Percentiles rank a stretch among this genome's conserved stretches.
Conservation (phyloP, 2,888 invertebrate genomes). For the Philaethria dido region DNA sequence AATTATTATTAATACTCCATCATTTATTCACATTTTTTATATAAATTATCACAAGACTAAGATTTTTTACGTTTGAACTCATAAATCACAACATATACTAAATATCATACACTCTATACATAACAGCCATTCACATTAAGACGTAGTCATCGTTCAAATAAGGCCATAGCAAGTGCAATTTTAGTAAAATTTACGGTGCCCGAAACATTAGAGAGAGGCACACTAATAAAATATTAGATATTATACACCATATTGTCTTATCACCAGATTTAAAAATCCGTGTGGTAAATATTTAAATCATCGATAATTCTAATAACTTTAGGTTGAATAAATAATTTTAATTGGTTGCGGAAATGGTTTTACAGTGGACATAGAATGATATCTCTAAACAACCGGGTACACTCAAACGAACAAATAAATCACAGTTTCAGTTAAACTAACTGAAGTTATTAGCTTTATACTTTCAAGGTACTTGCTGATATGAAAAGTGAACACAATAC, state of each 20-base stretch:
- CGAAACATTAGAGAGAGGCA: conserved; percentile 54
- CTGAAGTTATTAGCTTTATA: conserved; percentile 36
- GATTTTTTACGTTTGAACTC: conserved; percentile 78
- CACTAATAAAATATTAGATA: conserved; percentile 58
- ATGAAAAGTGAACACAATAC: conserved; percentile 52
- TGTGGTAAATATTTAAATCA: conserved; percentile 45
- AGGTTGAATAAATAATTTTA: conserved; percentile 1
- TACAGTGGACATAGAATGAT: neutral
- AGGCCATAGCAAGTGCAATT: conserved; percentile 71
- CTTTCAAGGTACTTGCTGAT: conserved; percentile 65
- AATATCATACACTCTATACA: conserved; percentile 70
- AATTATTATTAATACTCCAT: conserved; percentile 71
- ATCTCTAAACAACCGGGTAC: neutral
- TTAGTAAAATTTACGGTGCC: conserved; percentile 52
- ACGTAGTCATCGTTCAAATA: conserved; percentile 66
- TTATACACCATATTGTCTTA: conserved; percentile 68
- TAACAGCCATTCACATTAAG: conserved; percentile 69
- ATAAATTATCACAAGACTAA: conserved; percentile 84
- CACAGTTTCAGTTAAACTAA: neutral
- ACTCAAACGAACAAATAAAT: neutral
- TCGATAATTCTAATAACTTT: conserved; percentile 3
- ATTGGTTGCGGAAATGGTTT: neutral
- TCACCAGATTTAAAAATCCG: conserved; percentile 56
- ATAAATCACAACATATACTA: conserved; percentile 80
- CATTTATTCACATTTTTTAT: conserved; percentile 81